Conservation (phyloP, 2,113 vertebrate genomes). For the Epinephelus lanceolatus region DNA sequence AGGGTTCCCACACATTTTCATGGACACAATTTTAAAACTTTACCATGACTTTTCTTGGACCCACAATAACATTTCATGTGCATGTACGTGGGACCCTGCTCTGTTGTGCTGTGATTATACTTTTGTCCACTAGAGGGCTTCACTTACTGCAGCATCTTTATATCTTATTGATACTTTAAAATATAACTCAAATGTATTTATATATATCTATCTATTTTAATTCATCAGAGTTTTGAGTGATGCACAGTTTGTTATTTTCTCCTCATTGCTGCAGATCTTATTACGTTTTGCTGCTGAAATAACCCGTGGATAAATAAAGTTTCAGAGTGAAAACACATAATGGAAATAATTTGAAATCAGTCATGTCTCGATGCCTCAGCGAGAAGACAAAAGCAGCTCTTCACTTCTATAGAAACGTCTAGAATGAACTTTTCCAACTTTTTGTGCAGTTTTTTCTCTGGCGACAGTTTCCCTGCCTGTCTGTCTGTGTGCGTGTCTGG, state of each 20-base stretch:
- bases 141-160: neutral
- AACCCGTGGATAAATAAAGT: too few species aligned
- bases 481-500: slow-evolving; percentile 15
- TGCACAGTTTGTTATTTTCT: neutral
- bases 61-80: too few species aligned
- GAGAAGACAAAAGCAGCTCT: neutral
- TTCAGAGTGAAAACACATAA: neutral
- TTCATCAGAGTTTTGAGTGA: neutral
- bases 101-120: neutral
- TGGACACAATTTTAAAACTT: too few species aligned
- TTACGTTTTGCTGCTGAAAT: neutral
- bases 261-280: neutral
- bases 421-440: slow-evolving; percentile 1
- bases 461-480: neutral
- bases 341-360: neutral
- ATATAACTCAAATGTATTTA: neutral
- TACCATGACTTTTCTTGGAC: too few species aligned
- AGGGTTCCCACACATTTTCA: too few species aligned
- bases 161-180: neutral
- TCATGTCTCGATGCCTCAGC: neutral
- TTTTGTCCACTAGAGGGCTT: slow-evolving; percentile 55
- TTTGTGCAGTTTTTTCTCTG: neutral
- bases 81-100: neutral
- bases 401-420: neutral
- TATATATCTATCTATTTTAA: neutral